Percentiles rank a stretch among this genome's conserved stretches.
Evolutionary conservation across 2,113 vertebrate species (phyloP).

Genomic region (Colaptes auratus): DNA sequence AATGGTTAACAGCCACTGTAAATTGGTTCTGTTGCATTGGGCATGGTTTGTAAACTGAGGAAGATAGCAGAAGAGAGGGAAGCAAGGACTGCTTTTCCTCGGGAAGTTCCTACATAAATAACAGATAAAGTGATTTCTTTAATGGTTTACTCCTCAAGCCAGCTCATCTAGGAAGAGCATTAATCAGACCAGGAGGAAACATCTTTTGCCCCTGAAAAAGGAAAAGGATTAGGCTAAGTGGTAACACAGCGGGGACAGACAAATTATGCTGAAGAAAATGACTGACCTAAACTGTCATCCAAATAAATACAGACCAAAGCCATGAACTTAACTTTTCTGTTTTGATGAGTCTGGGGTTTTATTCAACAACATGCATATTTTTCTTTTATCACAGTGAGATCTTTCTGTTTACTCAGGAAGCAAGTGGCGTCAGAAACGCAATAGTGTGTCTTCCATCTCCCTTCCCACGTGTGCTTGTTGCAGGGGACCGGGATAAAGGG

Average conservation of each 20-base stretch:
- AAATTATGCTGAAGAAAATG: conserved; percentile 15
- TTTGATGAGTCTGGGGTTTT: background rate
- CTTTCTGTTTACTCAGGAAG: conserved; percentile 40
- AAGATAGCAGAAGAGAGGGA: background rate
- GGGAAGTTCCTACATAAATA: background rate
- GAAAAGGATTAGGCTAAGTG: conserved; percentile 21
- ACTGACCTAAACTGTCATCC: background rate
- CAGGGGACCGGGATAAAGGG: background rate
- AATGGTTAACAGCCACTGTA: background rate
- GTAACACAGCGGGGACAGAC: background rate
- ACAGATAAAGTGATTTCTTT: conserved; percentile 2
- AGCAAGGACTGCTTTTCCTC: background rate
- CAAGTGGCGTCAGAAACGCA: background rate
- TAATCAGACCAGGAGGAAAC: conserved; percentile 35
- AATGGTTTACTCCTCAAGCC: background rate
- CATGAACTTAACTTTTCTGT: conserved; percentile 22
- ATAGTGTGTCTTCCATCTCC: fast-evolving
- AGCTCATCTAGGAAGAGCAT: conserved; percentile 26
- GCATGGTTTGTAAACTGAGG: background rate
- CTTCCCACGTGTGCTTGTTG: background rate
- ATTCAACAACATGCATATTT: background rate
- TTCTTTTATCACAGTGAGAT: conserved; percentile 22
- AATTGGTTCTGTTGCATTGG: background rate
- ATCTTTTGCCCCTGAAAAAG: conserved; percentile 18
- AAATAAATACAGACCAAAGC: conserved; percentile 16